Conservation (phyloP, 2,888 invertebrate genomes). For the Patella caerulea region DNA sequence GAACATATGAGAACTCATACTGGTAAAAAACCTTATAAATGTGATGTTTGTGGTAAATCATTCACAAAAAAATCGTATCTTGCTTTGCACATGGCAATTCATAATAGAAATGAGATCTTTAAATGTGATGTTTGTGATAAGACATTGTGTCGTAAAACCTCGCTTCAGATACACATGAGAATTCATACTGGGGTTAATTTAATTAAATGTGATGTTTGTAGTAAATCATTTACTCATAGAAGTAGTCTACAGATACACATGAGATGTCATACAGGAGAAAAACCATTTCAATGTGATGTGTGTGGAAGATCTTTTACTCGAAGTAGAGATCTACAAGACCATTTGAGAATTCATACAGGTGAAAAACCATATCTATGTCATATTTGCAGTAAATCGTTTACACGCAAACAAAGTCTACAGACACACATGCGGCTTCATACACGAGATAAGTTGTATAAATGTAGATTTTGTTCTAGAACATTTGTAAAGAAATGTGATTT, state of each 20-base stretch:
- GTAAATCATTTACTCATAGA: no score
- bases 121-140: slow-evolving; percentile 4
- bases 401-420: no score
- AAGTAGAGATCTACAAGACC: not conserved
- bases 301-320: not conserved
- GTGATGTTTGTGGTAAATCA: not conserved
- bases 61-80: not conserved
- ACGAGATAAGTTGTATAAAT: no score
- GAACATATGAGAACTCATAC: not conserved
- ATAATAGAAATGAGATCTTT: not conserved
- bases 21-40: not conserved
- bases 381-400: no score
- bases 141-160: not conserved
- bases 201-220: no score
- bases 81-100: not conserved
- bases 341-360: no score
- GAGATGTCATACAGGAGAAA: not conserved
- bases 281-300: not conserved
- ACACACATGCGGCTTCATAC: no score
- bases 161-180: not conserved
- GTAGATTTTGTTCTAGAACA: no score
- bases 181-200: not conserved
- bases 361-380: no score
- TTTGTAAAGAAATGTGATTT: no score
- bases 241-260: no score